phyloP scores from a whole-genome alignment of 64 coral and sea anemone genomes.

The Trachythela sp. region DNA sequence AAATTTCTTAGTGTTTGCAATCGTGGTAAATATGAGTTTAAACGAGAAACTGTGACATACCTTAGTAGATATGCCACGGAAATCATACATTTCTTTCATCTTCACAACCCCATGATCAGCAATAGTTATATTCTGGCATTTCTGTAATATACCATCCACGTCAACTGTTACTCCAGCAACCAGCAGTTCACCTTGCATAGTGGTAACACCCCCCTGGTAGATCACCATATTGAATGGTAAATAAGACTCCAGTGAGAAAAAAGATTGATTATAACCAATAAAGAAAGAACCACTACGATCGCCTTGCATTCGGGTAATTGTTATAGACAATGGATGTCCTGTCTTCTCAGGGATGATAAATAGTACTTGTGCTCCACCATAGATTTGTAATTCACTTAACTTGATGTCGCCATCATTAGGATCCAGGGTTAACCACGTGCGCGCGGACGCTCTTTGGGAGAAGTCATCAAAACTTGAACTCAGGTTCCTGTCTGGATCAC shows the following conservation, averaged over 20 bases:
- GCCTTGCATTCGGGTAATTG: slow-evolving; percentile 75
- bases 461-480: slow-evolving; percentile 68
- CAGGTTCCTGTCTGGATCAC: slow-evolving; percentile 48
- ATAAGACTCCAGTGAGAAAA: slow-evolving; percentile 70
- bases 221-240: slow-evolving; percentile 94
- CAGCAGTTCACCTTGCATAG: slow-evolving; percentile 86
- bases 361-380: slow-evolving; percentile 78
- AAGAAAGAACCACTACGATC: slow-evolving; percentile 76
- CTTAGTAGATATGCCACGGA: slow-evolving; percentile 59
- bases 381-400: slow-evolving; percentile 82
- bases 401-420: slow-evolving; percentile 54
- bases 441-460: slow-evolving; percentile 45
- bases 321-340: slow-evolving; percentile 54
- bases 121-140: slow-evolving; percentile 91
- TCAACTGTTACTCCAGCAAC: slow-evolving; percentile 95
- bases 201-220: slow-evolving; percentile 82
- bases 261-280: slow-evolving; percentile 89
- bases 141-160: slow-evolving; percentile 84
- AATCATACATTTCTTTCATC: slow-evolving; percentile 98
- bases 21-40: background rate
- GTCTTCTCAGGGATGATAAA: slow-evolving; percentile 55
- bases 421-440: slow-evolving; percentile 65
- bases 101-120: slow-evolving; percentile 73
- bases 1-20: too few species aligned
- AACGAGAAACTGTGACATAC: background rate